Evolutionary conservation across 2,113 vertebrate species (phyloP).

Genomic region (Ahaetulla prasina): DNA sequence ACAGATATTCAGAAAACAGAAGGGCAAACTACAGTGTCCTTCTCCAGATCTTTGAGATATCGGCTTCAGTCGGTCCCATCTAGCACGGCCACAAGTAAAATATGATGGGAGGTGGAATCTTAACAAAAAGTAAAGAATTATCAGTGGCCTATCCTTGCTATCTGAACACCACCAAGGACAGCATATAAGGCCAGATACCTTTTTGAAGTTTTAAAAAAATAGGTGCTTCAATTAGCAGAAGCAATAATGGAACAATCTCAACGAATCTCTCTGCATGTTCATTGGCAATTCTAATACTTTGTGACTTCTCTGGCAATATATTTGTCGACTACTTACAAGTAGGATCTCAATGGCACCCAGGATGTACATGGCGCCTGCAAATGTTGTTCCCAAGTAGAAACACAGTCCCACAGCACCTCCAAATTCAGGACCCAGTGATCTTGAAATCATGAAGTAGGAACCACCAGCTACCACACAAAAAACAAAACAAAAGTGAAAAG

Average conservation of each 20-base stretch:
- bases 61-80: not conserved
- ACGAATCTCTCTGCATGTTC: not conserved
- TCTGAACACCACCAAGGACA: not conserved
- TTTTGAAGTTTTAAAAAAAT: not conserved
- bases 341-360: conserved; percentile 96
- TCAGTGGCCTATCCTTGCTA: not conserved
- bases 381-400: conserved; percentile 96
- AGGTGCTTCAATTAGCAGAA: not conserved
- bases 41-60: not conserved
- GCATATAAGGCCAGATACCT: not conserved
- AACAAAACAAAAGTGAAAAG: not conserved
- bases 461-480: conserved; percentile 81
- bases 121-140: not conserved
- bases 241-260: not conserved
- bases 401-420: conserved; percentile 96
- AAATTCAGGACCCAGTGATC: conserved; percentile 94
- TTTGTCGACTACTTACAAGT: conserved; percentile 75
- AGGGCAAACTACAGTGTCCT: not conserved
- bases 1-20: not conserved
- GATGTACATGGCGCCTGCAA: conserved; percentile 97
- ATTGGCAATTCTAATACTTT: not conserved
- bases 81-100: not conserved
- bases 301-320: not conserved
- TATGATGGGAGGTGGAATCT: not conserved
- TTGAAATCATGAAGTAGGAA: conserved; percentile 98